Conservation (phyloP, 2,888 invertebrate genomes). For the Agrochola litura region DNA sequence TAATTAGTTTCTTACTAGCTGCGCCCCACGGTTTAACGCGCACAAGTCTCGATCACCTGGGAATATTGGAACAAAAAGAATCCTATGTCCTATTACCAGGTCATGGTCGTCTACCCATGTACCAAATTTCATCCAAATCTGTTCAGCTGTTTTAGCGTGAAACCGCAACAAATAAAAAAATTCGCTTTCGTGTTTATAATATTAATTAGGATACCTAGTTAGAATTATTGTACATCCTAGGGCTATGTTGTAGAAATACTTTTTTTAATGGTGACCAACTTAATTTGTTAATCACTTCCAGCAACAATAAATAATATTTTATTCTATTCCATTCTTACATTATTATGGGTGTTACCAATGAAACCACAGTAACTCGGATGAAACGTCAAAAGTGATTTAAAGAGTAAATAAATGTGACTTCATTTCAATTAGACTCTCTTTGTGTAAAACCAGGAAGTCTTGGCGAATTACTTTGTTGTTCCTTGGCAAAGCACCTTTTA, state of each 20-base stretch:
- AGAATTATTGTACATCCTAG: neutral
- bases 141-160: too few species aligned
- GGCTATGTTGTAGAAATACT: neutral
- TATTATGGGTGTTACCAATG: too few species aligned
- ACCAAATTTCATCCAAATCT: too few species aligned
- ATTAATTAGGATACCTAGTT: too few species aligned
- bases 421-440: constrained; percentile 38
- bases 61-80: too few species aligned
- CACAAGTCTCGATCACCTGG: too few species aligned
- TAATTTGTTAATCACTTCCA: neutral
- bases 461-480: constrained; percentile 35
- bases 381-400: neutral
- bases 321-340: neutral
- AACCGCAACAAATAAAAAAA: too few species aligned
- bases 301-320: neutral
- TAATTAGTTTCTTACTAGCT: neutral
- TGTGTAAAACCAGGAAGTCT: constrained; percentile 16
- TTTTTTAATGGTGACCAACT: neutral
- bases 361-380: neutral
- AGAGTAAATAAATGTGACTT: neutral
- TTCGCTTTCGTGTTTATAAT: too few species aligned
- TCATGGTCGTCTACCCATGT: too few species aligned
- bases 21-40: too few species aligned
- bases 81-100: too few species aligned
- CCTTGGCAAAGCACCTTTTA: constrained; percentile 30